Base-by-base conservation (phyloP, 2,797 vertebrate species). In the Silurus lanzhouensis region DNA sequence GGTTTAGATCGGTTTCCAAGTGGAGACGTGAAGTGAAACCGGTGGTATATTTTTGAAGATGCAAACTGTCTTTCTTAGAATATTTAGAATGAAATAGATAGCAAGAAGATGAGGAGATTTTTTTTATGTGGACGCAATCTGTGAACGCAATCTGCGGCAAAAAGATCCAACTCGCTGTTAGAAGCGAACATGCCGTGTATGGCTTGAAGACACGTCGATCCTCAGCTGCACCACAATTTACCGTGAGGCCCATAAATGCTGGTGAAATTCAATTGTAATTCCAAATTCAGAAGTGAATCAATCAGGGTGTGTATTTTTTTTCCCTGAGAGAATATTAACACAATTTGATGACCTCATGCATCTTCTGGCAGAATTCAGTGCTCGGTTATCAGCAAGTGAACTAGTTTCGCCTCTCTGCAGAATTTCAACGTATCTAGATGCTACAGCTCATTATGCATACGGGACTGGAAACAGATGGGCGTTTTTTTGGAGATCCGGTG, bases 391-490 rank as follows among this genome's bases (percentile, higher is more conserved):
- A 75, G 63, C 57, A 57, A 64, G 44, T 20, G 31, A 2, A 38
- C 31, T 38, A 38, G 31, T 1, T 44, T 64, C 27, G 46, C 27
- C 52, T 75, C 79, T 80, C 74, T 74, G 63, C 60, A 48, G 55
- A 25, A 63, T 68, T 48, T 71, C 14, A 58, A 78, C 57, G 63
- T 58, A 85, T 46, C 67, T 19, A n/a, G 75, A 81, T 14, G 20
- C 44, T 76, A 83, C 83, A 74, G 63, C 10, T 14, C 31, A 79
- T 78, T 82, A 86, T 15, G 82, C 17, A 74, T 61, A 27, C 12
- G 20, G 71, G 8, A 31, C 7, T 9, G 74, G 38, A 52, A 44
- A 71, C 25, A 55, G 15, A 52, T 52, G 60, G 15, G 44, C 2
- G 4, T 27, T 52, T 1, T 52, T 52, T 25, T 52, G 61, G 31